Evolutionary conservation across 2,113 vertebrate species (phyloP), one percentile per base, ranked within the genome.

Genomic region (Sceloporus undulatus): DNA sequence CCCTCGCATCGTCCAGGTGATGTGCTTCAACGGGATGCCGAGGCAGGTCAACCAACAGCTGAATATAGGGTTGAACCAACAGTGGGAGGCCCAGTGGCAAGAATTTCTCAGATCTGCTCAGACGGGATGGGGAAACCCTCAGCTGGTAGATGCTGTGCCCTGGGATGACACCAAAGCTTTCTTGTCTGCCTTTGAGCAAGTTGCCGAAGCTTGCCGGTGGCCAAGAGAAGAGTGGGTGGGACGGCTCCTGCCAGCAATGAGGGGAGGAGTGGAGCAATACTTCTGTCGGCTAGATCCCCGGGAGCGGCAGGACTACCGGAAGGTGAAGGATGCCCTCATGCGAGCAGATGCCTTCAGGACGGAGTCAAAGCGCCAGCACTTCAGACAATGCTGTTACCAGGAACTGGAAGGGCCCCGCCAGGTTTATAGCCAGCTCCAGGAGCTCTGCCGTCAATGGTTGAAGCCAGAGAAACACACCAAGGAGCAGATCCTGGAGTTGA

Each of bases 371-470:
- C 88, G 88, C 2, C 82, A 85, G 76, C 82, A 80, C 38, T 89
- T 89, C 82, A 75, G 88, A 13, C 75, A 89, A 34, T 89, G 82
- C 38, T 10, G 34, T 25, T 89, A 79, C 76, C 82, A 89, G 52
- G 88, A 84, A 42, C 9, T 59, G 0, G 86, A 88, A 40, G 87
- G 87, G 13, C 87, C 87, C 4, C 87, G 87, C 0, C 3, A 59
- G 40, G 48, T 68, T 68, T 88, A 88, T 9, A 11, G 42, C 59
- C 81, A 68, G 0, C 87, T 88, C 9, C 73, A 78, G 81, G 87
- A 88, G 2, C 87, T 88, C 5, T 88, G 87, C 11, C 87, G 87
- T 3, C 87, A 88, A n/a, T 88, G 87, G 87, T 18, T 88, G 87
- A 88, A 88, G 13, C 87, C 87, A 0, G 87, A 88, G 4, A 62